A percentile compares a stretch with the other conserved stretches of the same genome.
These are phyloP conservation scores for Brachyalestes nurse DNA, from an alignment of 2,797 vertebrate species.

Conservation along the genomic window DNA sequence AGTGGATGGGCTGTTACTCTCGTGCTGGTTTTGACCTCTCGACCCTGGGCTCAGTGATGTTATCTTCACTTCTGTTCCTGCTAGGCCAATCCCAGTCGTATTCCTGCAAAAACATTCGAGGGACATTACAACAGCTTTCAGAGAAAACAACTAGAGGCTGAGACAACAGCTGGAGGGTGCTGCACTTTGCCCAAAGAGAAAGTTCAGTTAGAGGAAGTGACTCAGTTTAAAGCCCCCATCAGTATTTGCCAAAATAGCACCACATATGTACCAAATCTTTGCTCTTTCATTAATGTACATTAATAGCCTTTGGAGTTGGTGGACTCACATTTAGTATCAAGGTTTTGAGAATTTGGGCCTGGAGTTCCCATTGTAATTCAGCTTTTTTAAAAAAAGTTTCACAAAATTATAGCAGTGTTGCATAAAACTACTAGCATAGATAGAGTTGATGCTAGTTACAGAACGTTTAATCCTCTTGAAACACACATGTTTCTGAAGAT, in stretches of 20 bases:
- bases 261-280: neutral
- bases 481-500: neutral
- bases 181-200: neutral
- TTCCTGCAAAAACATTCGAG: conserved; percentile 20
- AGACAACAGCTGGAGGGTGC: conserved; percentile 26
- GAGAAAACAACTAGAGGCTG: conserved; percentile 26
- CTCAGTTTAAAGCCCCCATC: neutral
- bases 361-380: no score
- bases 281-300: neutral
- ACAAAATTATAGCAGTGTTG: no score
- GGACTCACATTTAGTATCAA: no score
- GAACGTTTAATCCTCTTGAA: no score
- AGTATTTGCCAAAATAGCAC: neutral
- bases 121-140: conserved; percentile 14
- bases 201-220: neutral
- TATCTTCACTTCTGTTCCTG: conserved; percentile 52
- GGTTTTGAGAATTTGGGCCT: no score
- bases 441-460: no score
- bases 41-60: conserved; percentile 43
- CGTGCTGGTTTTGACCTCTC: conserved; percentile 43
- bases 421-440: no score
- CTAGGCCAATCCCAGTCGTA: conserved; percentile 8
- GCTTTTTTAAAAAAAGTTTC: no score
- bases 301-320: no score
- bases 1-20: conserved; percentile 17